Base-by-base conservation (phyloP, 1,140 invertebrate genomes). In the Leptonema lineaticorne region DNA sequence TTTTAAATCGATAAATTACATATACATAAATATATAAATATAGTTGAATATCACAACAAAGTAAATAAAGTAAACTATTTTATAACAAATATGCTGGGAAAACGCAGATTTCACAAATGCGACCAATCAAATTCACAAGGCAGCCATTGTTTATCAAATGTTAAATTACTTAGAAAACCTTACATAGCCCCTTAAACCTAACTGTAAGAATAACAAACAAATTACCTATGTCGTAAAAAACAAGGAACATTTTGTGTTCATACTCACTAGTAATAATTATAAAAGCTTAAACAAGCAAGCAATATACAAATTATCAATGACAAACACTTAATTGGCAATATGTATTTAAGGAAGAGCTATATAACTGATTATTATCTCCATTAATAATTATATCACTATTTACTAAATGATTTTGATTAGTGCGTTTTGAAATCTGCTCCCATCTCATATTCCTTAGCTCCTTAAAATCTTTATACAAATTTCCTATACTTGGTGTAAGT, bases 1-100 rank as follows among this genome's bases (percentile, higher is more conserved):
- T 65, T 66, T 67, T 67, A 60, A 64, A 70, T 66, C 60, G 41
- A 70, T 68, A 71, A 67, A 64, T 68, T 68, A 71, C 65, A 71
- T 68, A 68, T 58, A 68, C 53, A 67, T 60, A 65, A 33, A 57
- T 67, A 53, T 33, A 48, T 59, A 53, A 69, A 70, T 70, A 70
- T 70, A 67, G 56, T 62, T 66, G 67, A 69, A 69, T 50, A 72
- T 72, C 70, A 72, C 70, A 72, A 72, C 70, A 72, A 72, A 72
- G 70, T 72, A 72, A 71, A 71, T 71, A 71, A 72, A 72, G 68
- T 72, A 72, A 72, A 69, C 70, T 72, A 69, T 72, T 63, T 69
- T 72, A 72, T 58, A 63, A 69, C 63, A 67, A 67, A 67, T 67
- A 59, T 60, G 59, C 27, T 6, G 63, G 29, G 50, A 37, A 33